Conservation (phyloP, 2,888 invertebrate species). For the Cephus pulcher region DNA sequence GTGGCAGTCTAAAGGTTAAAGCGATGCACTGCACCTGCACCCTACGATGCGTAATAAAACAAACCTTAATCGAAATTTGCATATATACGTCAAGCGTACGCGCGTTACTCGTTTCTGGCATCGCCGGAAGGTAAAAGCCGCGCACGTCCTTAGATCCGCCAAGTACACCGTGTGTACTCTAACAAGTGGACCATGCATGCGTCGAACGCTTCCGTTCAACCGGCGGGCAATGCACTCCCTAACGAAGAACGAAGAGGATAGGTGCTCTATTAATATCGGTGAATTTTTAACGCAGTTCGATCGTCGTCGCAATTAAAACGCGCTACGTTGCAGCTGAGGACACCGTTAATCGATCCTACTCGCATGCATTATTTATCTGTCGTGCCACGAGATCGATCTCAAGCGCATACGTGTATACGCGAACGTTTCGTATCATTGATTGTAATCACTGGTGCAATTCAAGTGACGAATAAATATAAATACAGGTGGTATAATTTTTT, state of each 20-base stretch:
- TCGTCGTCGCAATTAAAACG: constrained; percentile 28
- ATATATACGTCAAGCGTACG: background rate
- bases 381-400: too few relatives aligned
- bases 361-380: background rate
- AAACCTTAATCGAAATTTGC: background rate
- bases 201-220: background rate
- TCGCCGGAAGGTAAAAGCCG: background rate
- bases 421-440: background rate
- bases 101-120: background rate
- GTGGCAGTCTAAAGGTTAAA: background rate
- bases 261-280: constrained; percentile 19
- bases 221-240: background rate
- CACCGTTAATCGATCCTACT: constrained; percentile 28
- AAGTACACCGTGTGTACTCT: background rate
- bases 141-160: background rate
- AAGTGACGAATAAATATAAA: background rate
- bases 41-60: background rate
- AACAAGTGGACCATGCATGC: background rate
- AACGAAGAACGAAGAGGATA: background rate
- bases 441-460: background rate
- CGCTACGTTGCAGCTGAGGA: constrained; percentile 26
- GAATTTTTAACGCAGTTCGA: constrained; percentile 29
- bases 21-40: background rate
- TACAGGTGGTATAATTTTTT: background rate
- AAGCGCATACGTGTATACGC: background rate